These are phyloP conservation scores for Papilio machaon DNA, from an alignment of 1,140 invertebrate species.

Conservation along the genomic window DNA sequence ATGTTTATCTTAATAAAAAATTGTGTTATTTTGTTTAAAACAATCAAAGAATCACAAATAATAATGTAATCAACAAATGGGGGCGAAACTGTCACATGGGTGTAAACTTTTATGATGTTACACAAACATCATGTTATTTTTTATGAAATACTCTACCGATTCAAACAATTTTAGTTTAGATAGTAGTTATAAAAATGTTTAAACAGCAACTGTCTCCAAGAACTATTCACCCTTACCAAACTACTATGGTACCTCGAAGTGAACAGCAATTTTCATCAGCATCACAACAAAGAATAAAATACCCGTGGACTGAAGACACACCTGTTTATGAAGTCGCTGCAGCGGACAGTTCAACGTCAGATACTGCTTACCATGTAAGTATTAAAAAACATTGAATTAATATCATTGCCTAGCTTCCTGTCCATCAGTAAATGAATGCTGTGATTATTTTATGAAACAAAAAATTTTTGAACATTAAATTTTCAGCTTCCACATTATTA, in stretches of 20 bases:
- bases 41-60: neutral
- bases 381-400: neutral
- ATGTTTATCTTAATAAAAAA: neutral
- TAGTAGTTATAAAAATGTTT: conserved; percentile 66
- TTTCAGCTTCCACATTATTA: conserved; percentile 76
- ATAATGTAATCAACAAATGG: neutral
- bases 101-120: conserved; percentile 33
- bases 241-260: conserved; percentile 75
- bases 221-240: conserved; percentile 79
- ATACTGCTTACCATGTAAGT: conserved; percentile 74
- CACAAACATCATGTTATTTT: conserved; percentile 18
- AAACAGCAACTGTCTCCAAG: conserved; percentile 77
- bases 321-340: conserved; percentile 71
- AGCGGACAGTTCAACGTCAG: conserved; percentile 78
- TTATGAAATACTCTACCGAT: conserved; percentile 1
- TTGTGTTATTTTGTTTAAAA: neutral
- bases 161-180: neutral
- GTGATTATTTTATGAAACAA: no score
- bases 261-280: conserved; percentile 75
- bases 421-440: neutral
- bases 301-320: conserved; percentile 77
- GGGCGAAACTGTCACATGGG: neutral
- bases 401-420: no score
- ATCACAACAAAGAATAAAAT: conserved; percentile 75
- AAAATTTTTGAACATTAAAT: neutral